Evolutionary conservation across 2,113 vertebrate species (phyloP), one percentile per base, ranked within the genome.

Genomic region (Ifrita kowaldi): DNA sequence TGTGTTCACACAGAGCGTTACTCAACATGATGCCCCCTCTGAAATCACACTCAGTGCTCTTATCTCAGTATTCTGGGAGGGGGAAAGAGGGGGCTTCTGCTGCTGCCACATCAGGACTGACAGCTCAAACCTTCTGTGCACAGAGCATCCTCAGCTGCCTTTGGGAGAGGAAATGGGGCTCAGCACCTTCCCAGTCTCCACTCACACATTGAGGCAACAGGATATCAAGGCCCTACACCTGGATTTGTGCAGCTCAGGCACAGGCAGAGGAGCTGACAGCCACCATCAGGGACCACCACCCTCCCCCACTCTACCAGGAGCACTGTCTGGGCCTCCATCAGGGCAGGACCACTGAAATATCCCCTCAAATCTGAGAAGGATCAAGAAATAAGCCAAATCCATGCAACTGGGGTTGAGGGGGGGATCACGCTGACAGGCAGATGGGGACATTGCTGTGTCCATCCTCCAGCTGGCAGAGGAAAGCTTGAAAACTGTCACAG

Each of bases 371-470:
- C 42, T 82, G 39, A 75, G 71, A 20, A 11, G 18, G 63, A 63
- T 68, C 70, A 63, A 79, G 35, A 83, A 71, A 71, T 64, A 71
- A 64, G 20, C 28, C 27, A 73, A 80, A 80, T n/a, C 55, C 22
- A 14, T 11, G 19, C 33, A 71, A 24, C 1, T 11, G 0, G 6
- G 19, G 6, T 11, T 49, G 35, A 63, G 23, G 7, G 7, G 7
- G 10, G 14, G 32, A 50, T 28, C 2, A 6, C 9, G 9, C 4
- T 46, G 28, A 52, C 50, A 79, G 56, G 55, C 24, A 32, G 44
- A 46, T 0, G 1, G 60, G 23, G 28, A 69, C 13, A 7, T 20
- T 18, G 55, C 49, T 69, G 69, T 21, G 28, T 26, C 59, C 49
- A 37, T 11, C 3, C 13, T 78, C 47, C 52, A 78, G 53, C 0